Conservation (phyloP, 2,113 vertebrate genomes). For the Pollimyrus isidori region DNA sequence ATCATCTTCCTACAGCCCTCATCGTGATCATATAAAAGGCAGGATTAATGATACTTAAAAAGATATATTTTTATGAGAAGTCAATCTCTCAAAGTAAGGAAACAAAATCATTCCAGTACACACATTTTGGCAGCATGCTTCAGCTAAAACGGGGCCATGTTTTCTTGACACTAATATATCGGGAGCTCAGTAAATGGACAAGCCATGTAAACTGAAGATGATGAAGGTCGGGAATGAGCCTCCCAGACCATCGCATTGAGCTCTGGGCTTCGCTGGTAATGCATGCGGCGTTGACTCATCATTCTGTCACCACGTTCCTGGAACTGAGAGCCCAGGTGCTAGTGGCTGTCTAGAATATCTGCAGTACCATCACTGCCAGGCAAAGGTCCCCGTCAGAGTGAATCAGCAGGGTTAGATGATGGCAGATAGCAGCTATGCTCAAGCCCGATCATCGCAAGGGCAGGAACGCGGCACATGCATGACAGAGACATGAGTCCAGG, state of each 20-base stretch:
- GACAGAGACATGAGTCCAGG: not conserved
- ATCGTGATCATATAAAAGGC: not conserved
- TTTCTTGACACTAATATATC: not conserved
- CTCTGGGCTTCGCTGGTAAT: not conserved
- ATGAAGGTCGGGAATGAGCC: not conserved
- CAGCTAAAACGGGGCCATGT: not conserved
- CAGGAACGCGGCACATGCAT: not conserved
- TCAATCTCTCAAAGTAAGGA: not conserved
- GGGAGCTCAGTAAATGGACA: not conserved
- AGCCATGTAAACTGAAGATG: not conserved
- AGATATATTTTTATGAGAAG: not conserved
- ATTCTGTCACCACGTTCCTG: conserved; percentile 10
- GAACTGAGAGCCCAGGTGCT: not conserved
- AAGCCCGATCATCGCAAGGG: not conserved
- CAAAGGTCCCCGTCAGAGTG: not conserved
- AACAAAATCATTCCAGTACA: not conserved
- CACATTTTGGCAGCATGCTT: not conserved
- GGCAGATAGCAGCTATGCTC: not conserved
- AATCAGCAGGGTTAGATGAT: not conserved
- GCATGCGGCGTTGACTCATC: conserved; percentile 13
- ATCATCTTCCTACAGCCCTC: not conserved
- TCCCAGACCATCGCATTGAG: not conserved
- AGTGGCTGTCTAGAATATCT: not conserved
- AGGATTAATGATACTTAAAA: not conserved
- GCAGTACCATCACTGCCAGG: not conserved